Conservation (phyloP, 2,797 vertebrate species). For the Sylvia borin region DNA sequence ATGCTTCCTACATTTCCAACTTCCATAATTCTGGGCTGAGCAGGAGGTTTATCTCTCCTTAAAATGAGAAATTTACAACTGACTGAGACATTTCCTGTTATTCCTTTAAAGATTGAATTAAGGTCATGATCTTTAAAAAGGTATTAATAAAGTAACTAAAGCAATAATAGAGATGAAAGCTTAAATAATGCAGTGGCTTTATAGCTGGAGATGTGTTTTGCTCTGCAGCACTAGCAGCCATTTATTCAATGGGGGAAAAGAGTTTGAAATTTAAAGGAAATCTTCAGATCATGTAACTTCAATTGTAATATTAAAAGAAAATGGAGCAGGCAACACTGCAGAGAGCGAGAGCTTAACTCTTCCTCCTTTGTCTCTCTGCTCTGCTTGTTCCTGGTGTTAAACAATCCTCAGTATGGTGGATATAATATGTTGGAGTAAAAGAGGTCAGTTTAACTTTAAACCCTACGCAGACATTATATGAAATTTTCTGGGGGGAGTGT, state of each 20-base stretch:
- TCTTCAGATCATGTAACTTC: slow-evolving; percentile 20
- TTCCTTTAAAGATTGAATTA: slow-evolving; percentile 48
- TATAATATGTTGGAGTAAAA: not conserved
- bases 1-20: not conserved
- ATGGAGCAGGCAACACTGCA: not conserved
- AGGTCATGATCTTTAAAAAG: slow-evolving; percentile 41
- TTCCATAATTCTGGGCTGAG: slow-evolving; percentile 24
- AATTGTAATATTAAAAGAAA: not conserved
- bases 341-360: not conserved
- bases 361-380: not conserved
- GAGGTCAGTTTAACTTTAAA: slow-evolving; percentile 16
- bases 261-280: slow-evolving; percentile 20
- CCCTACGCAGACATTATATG: not conserved
- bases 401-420: not conserved
- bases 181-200: slow-evolving; percentile 46
- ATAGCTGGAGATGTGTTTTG: slow-evolving; percentile 22
- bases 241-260: not conserved
- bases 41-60: not conserved
- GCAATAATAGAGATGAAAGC: not conserved
- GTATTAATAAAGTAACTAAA: slow-evolving; percentile 46
- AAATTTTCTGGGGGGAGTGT: slow-evolving; percentile 33
- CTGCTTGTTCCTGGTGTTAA: slow-evolving; percentile 1
- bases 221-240: not conserved
- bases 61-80: slow-evolving; percentile 8
- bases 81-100: slow-evolving; percentile 19